phyloP scores from a whole-genome alignment of 2,888 invertebrate genomes.

The Mythimna albipuncta region DNA sequence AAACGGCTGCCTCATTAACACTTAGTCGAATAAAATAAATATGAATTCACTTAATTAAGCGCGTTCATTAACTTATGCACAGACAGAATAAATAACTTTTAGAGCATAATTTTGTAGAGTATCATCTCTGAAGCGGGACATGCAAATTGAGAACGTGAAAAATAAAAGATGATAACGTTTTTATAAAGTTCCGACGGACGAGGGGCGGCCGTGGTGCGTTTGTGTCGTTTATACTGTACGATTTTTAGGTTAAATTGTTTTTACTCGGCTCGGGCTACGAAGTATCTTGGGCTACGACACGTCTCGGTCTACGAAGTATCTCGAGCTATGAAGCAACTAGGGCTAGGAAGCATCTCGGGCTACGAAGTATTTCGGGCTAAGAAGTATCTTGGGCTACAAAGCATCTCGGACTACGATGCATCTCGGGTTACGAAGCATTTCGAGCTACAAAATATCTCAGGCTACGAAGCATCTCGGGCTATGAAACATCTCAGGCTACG shows the following conservation, averaged over 20 bases:
- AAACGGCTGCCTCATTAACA: constrained; percentile 58
- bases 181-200: constrained; percentile 85
- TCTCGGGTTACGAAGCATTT: too few relatives aligned
- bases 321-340: too few relatives aligned
- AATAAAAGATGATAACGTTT: constrained; percentile 89
- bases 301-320: too few relatives aligned
- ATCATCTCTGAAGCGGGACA: constrained; percentile 88
- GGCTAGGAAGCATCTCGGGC: too few relatives aligned
- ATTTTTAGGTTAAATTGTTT: constrained; percentile 23
- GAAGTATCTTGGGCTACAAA: too few relatives aligned
- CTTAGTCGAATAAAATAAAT: constrained; percentile 61
- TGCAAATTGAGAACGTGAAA: constrained; percentile 87
- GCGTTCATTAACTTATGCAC: constrained; percentile 79
- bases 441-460: too few relatives aligned
- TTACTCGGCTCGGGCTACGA: too few relatives aligned
- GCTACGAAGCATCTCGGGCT: too few relatives aligned
- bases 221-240: constrained; percentile 71
- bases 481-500: too few relatives aligned
- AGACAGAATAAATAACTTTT: constrained; percentile 85
- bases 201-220: constrained; percentile 67
- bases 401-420: too few relatives aligned
- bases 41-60: constrained; percentile 68
- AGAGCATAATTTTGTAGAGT: constrained; percentile 85
- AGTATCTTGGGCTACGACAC: too few relatives aligned
- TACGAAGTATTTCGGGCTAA: too few relatives aligned